Evolutionary conservation across 1,140 invertebrate species (phyloP), one percentile per base, ranked within the genome.

Genomic region (Pogonomyrmex californicus): DNA sequence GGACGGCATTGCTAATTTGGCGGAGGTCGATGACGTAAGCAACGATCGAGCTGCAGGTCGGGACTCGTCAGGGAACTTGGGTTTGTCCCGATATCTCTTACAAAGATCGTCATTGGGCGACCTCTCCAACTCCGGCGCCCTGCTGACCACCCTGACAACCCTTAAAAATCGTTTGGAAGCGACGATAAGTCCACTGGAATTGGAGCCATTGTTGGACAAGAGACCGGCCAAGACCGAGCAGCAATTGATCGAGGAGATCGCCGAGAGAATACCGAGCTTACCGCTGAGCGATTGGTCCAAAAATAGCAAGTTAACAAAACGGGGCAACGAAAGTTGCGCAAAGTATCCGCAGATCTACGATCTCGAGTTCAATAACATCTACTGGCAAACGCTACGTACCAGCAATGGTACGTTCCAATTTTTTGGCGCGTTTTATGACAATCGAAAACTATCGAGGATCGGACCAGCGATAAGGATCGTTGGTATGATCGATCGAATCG

Each of bases 351-450:
- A 96, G 65, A 97, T 99, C 66, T 98, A 97, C 92, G 98, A 98
- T 88, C 95, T 99, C 73, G 97, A 99, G 93, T 99, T 98, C 95
- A 98, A 98, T 94, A 99, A 99, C 93, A 96, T 98, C 7, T 98
- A 98, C 93, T 98, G 98, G 98, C 98, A 99, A 94, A 98, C 97
- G 12, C 89, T 98, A 89, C 96, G 96, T 85, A 97, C 97, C 1
- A 96, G 96, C 44, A 98, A 98, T 90, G 98, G 98, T 0, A 98
- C 98, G 0, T 98, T 99, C 92, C 98, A 98, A 90, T 94, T 99
- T 1, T 99, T 98, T 92, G 98, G 98, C 0, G 98, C 98, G 14
- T 99, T 98, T 93, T 97, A 98, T 91, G 98, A 99, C 93, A 96
- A 97, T 6, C 95, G 98, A 12, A 97, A 97, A 83, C 95, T 97